Conservation (phyloP, 2,113 vertebrate genomes). For the Campylomormyrus tamandua region DNA sequence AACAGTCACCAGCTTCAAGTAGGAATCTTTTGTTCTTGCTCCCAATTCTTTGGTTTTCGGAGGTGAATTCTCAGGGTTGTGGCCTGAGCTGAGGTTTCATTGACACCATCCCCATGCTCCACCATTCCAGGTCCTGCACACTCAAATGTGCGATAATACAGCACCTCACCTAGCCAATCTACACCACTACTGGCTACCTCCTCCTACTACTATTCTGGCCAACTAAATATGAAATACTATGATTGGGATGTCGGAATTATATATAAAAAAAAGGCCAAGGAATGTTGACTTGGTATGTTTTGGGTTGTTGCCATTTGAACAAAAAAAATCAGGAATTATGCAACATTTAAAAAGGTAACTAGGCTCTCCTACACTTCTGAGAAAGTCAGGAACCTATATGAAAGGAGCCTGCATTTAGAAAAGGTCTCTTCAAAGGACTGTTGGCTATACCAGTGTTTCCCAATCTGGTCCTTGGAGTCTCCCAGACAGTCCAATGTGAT, state of each 20-base stretch:
- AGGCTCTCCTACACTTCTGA: not conserved
- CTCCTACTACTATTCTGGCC: not conserved
- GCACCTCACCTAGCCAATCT: not conserved
- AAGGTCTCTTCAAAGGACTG: not conserved
- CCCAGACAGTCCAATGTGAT: not conserved
- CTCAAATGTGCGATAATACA: not conserved
- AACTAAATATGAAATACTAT: not conserved
- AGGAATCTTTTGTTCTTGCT: not conserved
- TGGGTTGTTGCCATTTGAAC: not conserved
- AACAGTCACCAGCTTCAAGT: constrained; percentile 8
- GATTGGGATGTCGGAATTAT: not conserved
- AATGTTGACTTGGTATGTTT: not conserved
- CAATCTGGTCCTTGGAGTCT: not conserved
- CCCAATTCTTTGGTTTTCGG: not conserved
- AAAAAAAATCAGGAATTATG: not conserved
- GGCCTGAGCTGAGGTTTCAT: not conserved
- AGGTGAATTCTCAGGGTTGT: not conserved
- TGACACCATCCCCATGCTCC: not conserved
- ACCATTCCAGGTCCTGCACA: not conserved
- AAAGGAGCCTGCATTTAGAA: not conserved
- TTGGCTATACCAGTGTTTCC: not conserved
- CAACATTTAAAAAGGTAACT: not conserved
- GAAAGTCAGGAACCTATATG: not conserved
- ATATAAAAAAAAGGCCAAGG: not conserved
- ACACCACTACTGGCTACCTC: not conserved